Conservation (phyloP, 2,113 vertebrate species). For the Bujurquina vittata region DNA sequence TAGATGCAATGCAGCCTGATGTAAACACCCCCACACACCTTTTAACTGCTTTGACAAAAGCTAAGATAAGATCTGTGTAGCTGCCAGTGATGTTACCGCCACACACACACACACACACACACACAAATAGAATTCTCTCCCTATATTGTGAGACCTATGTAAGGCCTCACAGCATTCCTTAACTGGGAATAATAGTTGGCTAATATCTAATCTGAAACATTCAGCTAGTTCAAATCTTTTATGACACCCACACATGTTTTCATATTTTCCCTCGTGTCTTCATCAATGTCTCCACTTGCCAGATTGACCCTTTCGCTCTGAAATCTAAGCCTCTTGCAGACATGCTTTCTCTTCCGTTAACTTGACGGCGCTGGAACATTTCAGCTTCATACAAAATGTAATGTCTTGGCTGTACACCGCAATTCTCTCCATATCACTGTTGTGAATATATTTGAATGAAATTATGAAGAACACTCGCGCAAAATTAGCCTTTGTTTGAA, state of each 20-base stretch:
- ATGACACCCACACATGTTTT: constrained; percentile 38
- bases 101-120: neutral
- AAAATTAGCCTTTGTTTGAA: neutral
- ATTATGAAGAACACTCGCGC: rapidly evolving
- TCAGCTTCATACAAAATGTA: neutral
- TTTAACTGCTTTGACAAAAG: constrained; percentile 50
- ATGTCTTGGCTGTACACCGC: neutral
- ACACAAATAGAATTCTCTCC: constrained; percentile 29
- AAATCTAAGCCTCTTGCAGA: neutral
- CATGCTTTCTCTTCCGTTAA: neutral
- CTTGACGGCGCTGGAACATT: neutral
- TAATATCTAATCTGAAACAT: constrained; percentile 60
- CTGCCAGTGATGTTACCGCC: constrained; percentile 51
- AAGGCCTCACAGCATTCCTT: constrained; percentile 42
- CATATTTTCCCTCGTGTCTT: neutral
- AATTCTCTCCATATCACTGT: neutral
- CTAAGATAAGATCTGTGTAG: constrained; percentile 70
- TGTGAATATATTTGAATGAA: neutral
- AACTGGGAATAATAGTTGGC: constrained; percentile 47
- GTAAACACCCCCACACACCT: constrained; percentile 24
- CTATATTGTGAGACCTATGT: constrained; percentile 43
- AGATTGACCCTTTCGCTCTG: neutral
- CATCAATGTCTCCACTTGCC: neutral
- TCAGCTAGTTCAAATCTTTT: constrained; percentile 69
- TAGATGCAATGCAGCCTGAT: neutral